Evolutionary conservation across 2,888 invertebrate species (phyloP).

Genomic region (Dicycla oo): DNA sequence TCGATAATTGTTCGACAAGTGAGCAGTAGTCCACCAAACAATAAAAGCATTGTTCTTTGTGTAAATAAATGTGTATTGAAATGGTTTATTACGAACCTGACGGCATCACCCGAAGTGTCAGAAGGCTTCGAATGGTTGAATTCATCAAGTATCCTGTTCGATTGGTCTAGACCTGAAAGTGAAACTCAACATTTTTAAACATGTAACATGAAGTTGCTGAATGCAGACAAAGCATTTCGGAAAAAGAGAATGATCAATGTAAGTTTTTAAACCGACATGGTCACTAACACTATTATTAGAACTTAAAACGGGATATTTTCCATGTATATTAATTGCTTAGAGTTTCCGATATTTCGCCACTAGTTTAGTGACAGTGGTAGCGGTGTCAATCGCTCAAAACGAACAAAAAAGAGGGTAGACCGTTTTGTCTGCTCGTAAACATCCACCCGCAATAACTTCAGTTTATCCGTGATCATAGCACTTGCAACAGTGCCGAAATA

Average conservation of each 20-base stretch:
- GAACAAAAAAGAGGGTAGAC: no score
- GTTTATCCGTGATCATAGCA: no score
- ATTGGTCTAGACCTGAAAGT: constrained; percentile 38
- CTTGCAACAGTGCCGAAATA: no score
- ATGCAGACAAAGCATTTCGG: not conserved
- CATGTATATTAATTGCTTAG: no score
- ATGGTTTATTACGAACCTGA: constrained; percentile 41
- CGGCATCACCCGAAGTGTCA: constrained; percentile 37
- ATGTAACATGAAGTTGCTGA: not conserved
- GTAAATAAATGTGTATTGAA: not conserved
- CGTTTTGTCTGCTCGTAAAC: no score
- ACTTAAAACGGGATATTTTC: no score
- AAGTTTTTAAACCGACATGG: no score
- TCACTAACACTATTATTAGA: no score
- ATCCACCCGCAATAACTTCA: no score
- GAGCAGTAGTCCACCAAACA: not conserved
- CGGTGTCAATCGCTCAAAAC: no score
- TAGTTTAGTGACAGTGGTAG: no score
- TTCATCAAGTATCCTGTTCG: constrained; percentile 41
- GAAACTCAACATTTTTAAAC: not conserved
- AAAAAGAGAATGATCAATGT: not conserved
- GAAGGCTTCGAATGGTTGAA: constrained; percentile 45
- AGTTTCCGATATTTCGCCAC: no score
- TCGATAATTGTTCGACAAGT: not conserved
- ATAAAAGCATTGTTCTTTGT: not conserved